Base-by-base conservation (phyloP, 2,888 invertebrate species). In the Fragum sueziense region DNA sequence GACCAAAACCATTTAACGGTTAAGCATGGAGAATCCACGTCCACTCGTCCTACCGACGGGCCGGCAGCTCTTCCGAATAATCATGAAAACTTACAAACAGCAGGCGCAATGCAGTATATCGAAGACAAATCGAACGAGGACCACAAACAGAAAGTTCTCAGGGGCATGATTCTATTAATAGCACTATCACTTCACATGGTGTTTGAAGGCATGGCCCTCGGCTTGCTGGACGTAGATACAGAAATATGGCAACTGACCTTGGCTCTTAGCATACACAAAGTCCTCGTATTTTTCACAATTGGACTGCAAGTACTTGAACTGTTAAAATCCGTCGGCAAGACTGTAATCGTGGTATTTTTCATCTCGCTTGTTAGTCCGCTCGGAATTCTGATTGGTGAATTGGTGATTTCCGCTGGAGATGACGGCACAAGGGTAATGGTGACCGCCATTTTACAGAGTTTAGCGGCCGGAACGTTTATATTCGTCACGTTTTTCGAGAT, bases 131-230 rank as follows among this genome's bases (percentile, higher is more conserved):
- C 61, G 14, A 27, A n/a, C 3, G 33, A 61, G 7, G 33, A 61
- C n/a, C 31, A 33, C 31, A 61, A n/a, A 2, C 31, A 33, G n/a
- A 33, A 29, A 33, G 31, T 31, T 20, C 33, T 85, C n/a, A 88
- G 94, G 11, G 93, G 94, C 0, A 74, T 94, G 7, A 87, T 95
- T 22, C 91, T 95, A 7, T 90, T 95, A 1, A 81, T 93, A 14
- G 94, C 95, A 7, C 89, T 95, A 0, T 95, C 94, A 0, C 86
- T 95, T 1, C 95, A 95, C 87, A 94, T 95, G 14, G 88, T 94
- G 7, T 95, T 95, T 86, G 95, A 95, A 88, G 95, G 95, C 1
- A 88, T 95, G 57, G 94, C 94, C 9, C 89, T 95, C 73, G 95
- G 95, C 0, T 90, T 95, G 20, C 94, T 94, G 82, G 74, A 86